Conservation (phyloP, 1,140 invertebrate species). For the Halictus rubicundus region DNA sequence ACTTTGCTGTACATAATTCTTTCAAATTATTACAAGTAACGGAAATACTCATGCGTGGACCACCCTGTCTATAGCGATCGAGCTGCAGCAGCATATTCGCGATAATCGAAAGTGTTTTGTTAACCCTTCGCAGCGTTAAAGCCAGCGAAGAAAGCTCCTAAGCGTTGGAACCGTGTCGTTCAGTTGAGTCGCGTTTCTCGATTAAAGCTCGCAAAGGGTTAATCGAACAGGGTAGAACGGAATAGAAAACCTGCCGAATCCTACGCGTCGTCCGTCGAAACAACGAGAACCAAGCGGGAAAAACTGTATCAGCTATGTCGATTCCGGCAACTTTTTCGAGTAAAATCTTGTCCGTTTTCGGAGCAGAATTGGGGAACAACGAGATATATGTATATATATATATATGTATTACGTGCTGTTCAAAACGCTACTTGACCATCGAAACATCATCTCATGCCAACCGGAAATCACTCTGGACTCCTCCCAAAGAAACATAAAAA, state of each 20-base stretch:
- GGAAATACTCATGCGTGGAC: too few relatives aligned
- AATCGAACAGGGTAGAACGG: not conserved
- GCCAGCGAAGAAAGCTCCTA: not conserved
- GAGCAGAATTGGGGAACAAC: constrained; percentile 17
- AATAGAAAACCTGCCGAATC: not conserved
- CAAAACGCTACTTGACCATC: constrained; percentile 37
- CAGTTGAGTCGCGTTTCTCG: too few relatives aligned
- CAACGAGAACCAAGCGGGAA: not conserved
- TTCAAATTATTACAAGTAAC: too few relatives aligned
- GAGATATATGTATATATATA: constrained; percentile 8
- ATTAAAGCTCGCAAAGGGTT: constrained; percentile 7
- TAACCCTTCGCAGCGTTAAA: not conserved
- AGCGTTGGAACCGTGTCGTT: not conserved
- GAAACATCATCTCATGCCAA: constrained; percentile 32
- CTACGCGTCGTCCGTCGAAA: not conserved
- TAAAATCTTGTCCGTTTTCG: constrained; percentile 15
- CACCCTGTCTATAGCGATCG: too few relatives aligned
- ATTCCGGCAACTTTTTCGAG: too few relatives aligned
- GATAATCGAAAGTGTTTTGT: not conserved
- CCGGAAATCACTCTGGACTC: constrained; percentile 2
- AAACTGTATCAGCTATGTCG: not conserved
- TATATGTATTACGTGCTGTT: constrained; percentile 26
- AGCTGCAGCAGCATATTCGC: not conserved
- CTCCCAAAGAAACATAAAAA: not conserved
- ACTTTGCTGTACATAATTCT: too few relatives aligned